Evolutionary conservation across 2,888 invertebrate genomes (phyloP).

Genomic region (Hypercompe scribonia): DNA sequence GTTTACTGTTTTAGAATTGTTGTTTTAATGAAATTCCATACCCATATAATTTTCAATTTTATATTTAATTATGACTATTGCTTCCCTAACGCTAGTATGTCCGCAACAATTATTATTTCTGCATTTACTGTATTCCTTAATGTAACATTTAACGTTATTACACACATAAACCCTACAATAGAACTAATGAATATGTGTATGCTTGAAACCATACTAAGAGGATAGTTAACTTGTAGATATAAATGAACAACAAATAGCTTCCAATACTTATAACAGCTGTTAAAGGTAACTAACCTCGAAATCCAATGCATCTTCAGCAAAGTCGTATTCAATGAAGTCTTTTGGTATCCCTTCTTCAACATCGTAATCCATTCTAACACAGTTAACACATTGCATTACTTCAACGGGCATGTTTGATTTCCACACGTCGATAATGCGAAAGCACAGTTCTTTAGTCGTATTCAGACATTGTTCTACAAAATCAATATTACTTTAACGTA

Average conservation of each 20-base stretch:
- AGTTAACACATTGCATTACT: conserved; percentile 72
- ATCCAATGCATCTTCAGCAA: conserved; percentile 81
- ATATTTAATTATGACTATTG: not conserved
- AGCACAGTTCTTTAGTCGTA: conserved; percentile 19
- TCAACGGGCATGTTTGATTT: conserved; percentile 27
- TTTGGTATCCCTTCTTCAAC: conserved; percentile 79
- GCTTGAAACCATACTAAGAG: not conserved
- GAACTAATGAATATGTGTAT: not conserved
- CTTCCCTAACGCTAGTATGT: not conserved
- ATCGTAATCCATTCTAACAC: conserved; percentile 73
- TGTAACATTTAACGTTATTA: not conserved
- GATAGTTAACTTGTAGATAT: not conserved
- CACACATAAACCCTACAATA: not conserved
- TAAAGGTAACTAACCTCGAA: conserved; percentile 77
- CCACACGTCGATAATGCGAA: conserved; percentile 21
- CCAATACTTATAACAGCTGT: conserved; percentile 14
- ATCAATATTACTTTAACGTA: conserved; percentile 40
- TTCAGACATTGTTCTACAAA: conserved; percentile 39
- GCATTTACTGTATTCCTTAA: not conserved
- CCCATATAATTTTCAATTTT: not conserved
- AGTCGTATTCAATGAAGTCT: conserved; percentile 79
- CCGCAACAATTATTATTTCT: not conserved
- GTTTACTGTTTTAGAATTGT: not conserved
- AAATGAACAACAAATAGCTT: not conserved
- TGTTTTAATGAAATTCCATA: not conserved